These are phyloP conservation scores for Gephyroberyx darwinii DNA, from an alignment of 2,797 vertebrate species.

Conservation along the genomic window DNA sequence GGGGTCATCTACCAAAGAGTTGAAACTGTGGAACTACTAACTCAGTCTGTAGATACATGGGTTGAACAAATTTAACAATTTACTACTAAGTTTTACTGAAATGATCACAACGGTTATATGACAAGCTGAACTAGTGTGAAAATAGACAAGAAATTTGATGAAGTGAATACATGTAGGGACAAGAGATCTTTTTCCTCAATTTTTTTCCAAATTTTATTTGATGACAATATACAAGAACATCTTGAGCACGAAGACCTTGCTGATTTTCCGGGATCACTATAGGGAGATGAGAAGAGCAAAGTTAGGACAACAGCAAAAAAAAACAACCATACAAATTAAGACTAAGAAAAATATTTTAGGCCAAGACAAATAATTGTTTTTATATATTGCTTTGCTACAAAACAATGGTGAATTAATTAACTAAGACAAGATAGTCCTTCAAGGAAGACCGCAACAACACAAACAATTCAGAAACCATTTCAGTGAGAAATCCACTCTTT, in stretches of 20 bases:
- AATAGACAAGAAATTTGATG: background rate
- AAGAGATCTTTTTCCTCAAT: background rate
- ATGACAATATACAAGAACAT: conserved; percentile 85
- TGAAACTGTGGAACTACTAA: background rate
- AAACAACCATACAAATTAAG: background rate
- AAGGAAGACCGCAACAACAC: background rate
- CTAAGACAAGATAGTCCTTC: too few relatives aligned
- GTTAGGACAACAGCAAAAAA: conserved; percentile 22
- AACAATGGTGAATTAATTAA: too few relatives aligned
- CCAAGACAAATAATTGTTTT: too few relatives aligned
- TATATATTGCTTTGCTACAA: too few relatives aligned
- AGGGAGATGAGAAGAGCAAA: conserved; percentile 30
- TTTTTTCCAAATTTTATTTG: conserved; percentile 80
- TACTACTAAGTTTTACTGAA: too few relatives aligned
- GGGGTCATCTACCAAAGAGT: background rate
- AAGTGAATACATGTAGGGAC: conserved; percentile 20
- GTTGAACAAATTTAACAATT: background rate
- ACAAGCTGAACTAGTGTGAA: background rate
- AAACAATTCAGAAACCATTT: conserved; percentile 3
- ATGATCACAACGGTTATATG: too few relatives aligned
- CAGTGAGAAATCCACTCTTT: conserved; percentile 43
- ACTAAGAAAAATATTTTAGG: background rate
- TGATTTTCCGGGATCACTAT: conserved; percentile 79
- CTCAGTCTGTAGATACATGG: background rate
- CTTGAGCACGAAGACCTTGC: conserved; percentile 75